phyloP scores from a whole-genome alignment of 2,113 vertebrate genomes.

The Carassius gibelio region DNA sequence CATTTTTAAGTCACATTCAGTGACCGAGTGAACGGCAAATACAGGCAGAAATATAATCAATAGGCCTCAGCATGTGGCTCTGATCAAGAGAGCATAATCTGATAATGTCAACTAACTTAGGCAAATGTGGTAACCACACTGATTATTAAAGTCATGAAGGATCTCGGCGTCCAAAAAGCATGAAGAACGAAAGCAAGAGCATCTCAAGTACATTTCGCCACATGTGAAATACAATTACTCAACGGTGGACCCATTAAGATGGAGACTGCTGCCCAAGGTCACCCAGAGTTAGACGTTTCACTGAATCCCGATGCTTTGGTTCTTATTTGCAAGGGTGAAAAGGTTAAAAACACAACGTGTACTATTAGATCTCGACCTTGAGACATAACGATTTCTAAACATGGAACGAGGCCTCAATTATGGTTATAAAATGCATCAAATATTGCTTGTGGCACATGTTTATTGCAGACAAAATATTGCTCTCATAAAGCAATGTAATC shows the following conservation, averaged over 20 bases:
- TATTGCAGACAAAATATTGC: slow-evolving; percentile 14
- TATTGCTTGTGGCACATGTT: slow-evolving; percentile 8
- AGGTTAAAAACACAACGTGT: background rate
- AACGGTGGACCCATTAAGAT: slow-evolving; percentile 26
- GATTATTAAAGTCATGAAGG: slow-evolving; percentile 59
- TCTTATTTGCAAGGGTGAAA: slow-evolving; percentile 10
- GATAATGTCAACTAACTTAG: slow-evolving; percentile 57
- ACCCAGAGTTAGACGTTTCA: background rate
- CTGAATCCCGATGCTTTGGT: background rate
- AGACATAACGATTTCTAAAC: background rate
- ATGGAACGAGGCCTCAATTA: background rate
- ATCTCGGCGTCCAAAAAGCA: slow-evolving; percentile 47
- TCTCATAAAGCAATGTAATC: background rate
- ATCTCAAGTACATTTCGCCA: slow-evolving; percentile 44
- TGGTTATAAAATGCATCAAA: background rate
- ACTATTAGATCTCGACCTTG: background rate
- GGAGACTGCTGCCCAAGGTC: slow-evolving; percentile 35
- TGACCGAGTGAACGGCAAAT: slow-evolving; percentile 11
- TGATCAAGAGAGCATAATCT: slow-evolving; percentile 57
- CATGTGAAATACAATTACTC: slow-evolving; percentile 43
- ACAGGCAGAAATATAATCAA: slow-evolving; percentile 53
- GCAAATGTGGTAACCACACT: slow-evolving; percentile 56
- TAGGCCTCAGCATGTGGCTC: slow-evolving; percentile 57
- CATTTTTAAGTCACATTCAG: slow-evolving; percentile 23
- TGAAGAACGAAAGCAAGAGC: slow-evolving; percentile 11